These are phyloP conservation scores for Thera obeliscata DNA, from an alignment of 2,888 invertebrate species.

Conservation along the genomic window DNA sequence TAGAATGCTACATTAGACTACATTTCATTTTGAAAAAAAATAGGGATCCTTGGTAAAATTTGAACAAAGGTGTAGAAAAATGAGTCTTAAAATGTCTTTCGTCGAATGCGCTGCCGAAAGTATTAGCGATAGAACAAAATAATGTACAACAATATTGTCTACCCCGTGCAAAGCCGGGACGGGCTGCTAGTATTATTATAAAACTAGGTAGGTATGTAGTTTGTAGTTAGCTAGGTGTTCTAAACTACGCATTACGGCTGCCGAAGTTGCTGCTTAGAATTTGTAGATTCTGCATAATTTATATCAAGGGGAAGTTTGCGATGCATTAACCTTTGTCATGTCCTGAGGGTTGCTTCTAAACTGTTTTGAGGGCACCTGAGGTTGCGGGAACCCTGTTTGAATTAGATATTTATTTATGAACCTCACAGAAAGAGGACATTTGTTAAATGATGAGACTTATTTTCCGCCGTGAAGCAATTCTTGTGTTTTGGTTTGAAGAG, in stretches of 20 bases:
- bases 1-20: no score
- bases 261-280: constrained; percentile 51
- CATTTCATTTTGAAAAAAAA: no score
- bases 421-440: not conserved
- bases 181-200: constrained; percentile 5
- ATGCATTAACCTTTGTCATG: constrained; percentile 34
- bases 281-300: constrained; percentile 53
- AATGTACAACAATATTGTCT: no score
- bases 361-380: constrained; percentile 16
- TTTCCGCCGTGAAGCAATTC: no score
- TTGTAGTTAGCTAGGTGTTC: constrained; percentile 21
- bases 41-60: no score
- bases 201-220: constrained; percentile 3
- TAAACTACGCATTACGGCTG: constrained; percentile 36
- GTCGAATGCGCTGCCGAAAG: no score
- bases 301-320: constrained; percentile 41
- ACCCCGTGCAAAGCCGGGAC: no score
- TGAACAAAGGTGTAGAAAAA: no score
- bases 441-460: not conserved
- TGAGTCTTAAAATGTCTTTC: no score
- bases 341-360: constrained; percentile 19
- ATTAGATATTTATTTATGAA: not conserved
- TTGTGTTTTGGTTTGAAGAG: no score
- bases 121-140: no score
- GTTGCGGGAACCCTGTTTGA: not conserved